Percentiles rank a stretch among this genome's conserved stretches.
These are phyloP conservation scores for Epsilonema sp. DNA, from an alignment of 2,888 invertebrate genomes.

Conservation along the genomic window DNA sequence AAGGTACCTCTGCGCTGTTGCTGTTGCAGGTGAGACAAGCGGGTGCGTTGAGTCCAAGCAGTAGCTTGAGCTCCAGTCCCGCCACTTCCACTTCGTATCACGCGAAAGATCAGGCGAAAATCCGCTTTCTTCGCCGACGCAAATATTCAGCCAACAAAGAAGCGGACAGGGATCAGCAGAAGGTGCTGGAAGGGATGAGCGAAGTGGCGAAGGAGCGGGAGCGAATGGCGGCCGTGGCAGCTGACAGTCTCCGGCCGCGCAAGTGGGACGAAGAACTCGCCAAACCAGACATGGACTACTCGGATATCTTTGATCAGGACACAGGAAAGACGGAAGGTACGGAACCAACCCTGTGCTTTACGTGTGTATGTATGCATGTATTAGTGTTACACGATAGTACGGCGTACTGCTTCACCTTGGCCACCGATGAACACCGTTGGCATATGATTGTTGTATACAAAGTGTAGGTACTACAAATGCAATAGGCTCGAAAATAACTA, in stretches of 20 bases:
- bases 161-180: constrained; percentile 64
- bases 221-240: constrained; percentile 27
- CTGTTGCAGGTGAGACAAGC: constrained; percentile 42
- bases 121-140: constrained; percentile 50
- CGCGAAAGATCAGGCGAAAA: constrained; percentile 75
- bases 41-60: constrained; percentile 4
- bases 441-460: too few relatives aligned
- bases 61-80: constrained; percentile 6
- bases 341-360: too few relatives aligned
- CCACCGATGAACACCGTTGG: too few relatives aligned
- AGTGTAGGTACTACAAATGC: too few relatives aligned
- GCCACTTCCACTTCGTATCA: constrained; percentile 13
- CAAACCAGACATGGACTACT: constrained; percentile 85
- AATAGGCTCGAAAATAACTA: too few relatives aligned
- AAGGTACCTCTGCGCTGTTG: constrained; percentile 43
- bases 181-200: constrained; percentile 49
- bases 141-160: constrained; percentile 47
- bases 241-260: constrained; percentile 47
- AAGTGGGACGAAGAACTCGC: constrained; percentile 88
- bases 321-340: constrained; percentile 64
- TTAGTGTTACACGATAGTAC: too few relatives aligned
- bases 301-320: constrained; percentile 71
- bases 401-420: too few relatives aligned
- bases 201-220: constrained; percentile 57
- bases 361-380: too few relatives aligned